Evolutionary conservation across 2,113 vertebrate species (phyloP), one percentile per base, ranked within the genome.

Genomic region (Amblyornis subalaris): DNA sequence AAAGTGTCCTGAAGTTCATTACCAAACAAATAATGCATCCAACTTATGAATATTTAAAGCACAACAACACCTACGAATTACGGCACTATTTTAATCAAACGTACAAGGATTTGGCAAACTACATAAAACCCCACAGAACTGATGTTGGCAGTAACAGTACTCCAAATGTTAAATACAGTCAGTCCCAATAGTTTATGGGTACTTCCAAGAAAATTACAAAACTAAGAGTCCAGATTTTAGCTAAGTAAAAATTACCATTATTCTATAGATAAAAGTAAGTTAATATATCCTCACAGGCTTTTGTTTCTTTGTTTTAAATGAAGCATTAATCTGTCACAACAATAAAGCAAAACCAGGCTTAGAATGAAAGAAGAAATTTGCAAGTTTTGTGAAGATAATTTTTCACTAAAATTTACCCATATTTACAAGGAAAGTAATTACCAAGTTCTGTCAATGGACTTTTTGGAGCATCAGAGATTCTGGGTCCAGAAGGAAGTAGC

Each of bases 401-500:
- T 90, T 64, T 33, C 22, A n/a, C 22, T 38, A 5, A 86, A 57
- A 4, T 79, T 86, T 73, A 55, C 58, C 45, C 29, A 55, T 51
- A 83, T 80, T 80, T 81, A 86, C 78, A 89, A 94, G 87, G 47
- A 89, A 95, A 80, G 53, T 87, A 96, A 96, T 98, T 98, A 98
- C 98, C 98, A 86, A 89, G 93, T 92, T 96, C 94, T 96, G 96
- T 74, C 36, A 90, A 61, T n/a, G 93, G 95, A 87, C 87, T 78
- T 97, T 97, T 97, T 94, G 95, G 77, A 90, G 88, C 94, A 81
- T 95, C 97, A 89, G 57, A 60, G 61, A 73, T 89, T 96, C 97
- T 96, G 93, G 89, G 51, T 95, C 88, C 90, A 90, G 97, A 91
- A 51, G 72, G 75, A 96, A 92, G 88, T 70, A 84, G 72, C 5